A percentile compares a stretch with the other conserved stretches of the same genome.
phyloP scores from a whole-genome alignment of 2,888 invertebrate species.

The Microplitis deprimator region DNA sequence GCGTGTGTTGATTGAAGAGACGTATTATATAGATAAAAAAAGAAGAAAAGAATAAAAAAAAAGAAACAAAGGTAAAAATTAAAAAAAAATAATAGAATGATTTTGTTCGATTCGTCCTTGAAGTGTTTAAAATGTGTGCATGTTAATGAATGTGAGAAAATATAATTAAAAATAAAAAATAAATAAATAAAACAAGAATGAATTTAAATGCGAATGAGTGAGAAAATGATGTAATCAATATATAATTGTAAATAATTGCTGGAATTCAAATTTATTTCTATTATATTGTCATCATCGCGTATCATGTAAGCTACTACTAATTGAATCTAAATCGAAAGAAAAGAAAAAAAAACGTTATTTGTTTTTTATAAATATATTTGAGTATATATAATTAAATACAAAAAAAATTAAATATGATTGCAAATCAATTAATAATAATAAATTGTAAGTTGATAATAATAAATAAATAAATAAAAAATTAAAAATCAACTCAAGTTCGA shows the following conservation, averaged over 20 bases:
- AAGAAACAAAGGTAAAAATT: slow-evolving; percentile 36
- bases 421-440: slow-evolving; percentile 35
- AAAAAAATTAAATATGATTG: slow-evolving; percentile 47
- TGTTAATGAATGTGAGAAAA: slow-evolving; percentile 37
- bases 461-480: slow-evolving; percentile 14
- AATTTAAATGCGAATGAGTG: slow-evolving; percentile 28
- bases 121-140: slow-evolving; percentile 37
- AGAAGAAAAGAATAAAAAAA: slow-evolving; percentile 18
- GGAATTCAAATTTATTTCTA: slow-evolving; percentile 69
- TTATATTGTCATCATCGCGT: slow-evolving; percentile 57
- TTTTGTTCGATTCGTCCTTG: slow-evolving; percentile 42
- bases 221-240: slow-evolving; percentile 50
- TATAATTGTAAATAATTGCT: slow-evolving; percentile 69
- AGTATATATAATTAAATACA: slow-evolving; percentile 47
- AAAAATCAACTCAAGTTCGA: slow-evolving; percentile 38
- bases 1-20: slow-evolving; percentile 9
- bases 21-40: slow-evolving; percentile 23
- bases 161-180: slow-evolving; percentile 26
- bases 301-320: slow-evolving; percentile 52
- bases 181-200: slow-evolving; percentile 34
- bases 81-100: slow-evolving; percentile 20
- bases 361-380: slow-evolving; percentile 54
- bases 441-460: slow-evolving; percentile 5
- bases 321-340: slow-evolving; percentile 45
- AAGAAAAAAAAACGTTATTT: slow-evolving; percentile 50